Evolutionary conservation across 2,888 invertebrate species (phyloP).

Genomic region (Apotomis turbidana): DNA sequence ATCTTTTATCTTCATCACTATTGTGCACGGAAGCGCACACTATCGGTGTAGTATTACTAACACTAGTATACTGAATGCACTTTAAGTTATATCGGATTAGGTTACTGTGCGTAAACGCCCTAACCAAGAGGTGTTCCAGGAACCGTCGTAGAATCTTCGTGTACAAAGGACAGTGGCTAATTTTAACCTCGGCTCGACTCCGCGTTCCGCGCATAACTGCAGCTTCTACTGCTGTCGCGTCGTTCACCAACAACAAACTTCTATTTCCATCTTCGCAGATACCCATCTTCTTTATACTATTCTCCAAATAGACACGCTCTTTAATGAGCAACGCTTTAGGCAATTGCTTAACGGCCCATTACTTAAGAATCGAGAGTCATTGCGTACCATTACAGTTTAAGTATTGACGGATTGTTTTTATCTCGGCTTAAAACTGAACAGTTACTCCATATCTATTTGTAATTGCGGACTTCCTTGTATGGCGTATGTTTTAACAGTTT

Average conservation of each 20-base stretch:
- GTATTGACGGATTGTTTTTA: slow-evolving; percentile 34
- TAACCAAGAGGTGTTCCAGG: slow-evolving; percentile 53
- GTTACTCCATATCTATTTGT: slow-evolving; percentile 11
- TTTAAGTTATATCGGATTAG: background rate
- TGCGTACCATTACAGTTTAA: slow-evolving; percentile 33
- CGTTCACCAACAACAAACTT: slow-evolving; percentile 28
- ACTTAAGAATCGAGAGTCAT: slow-evolving; percentile 31
- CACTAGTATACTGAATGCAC: too few relatives aligned
- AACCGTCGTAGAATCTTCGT: slow-evolving; percentile 55
- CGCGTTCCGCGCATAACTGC: slow-evolving; percentile 65
- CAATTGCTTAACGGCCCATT: slow-evolving; percentile 35
- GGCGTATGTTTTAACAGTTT: slow-evolving; percentile 6
- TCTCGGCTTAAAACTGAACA: slow-evolving; percentile 25
- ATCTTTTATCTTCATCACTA: too few relatives aligned
- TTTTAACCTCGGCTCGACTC: slow-evolving; percentile 61
- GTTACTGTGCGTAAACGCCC: background rate
- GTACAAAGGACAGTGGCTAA: slow-evolving; percentile 67
- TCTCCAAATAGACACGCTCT: slow-evolving; percentile 21
- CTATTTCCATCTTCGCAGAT: slow-evolving; percentile 30
- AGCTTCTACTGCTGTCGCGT: slow-evolving; percentile 42
- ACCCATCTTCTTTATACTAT: slow-evolving; percentile 26
- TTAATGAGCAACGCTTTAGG: slow-evolving; percentile 24
- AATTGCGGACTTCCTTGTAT: slow-evolving; percentile 18
- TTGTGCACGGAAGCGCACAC: too few relatives aligned
- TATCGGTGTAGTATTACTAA: too few relatives aligned